Base-by-base conservation (phyloP, 2,797 vertebrate species). In the Melanotaenia maccullochi region DNA sequence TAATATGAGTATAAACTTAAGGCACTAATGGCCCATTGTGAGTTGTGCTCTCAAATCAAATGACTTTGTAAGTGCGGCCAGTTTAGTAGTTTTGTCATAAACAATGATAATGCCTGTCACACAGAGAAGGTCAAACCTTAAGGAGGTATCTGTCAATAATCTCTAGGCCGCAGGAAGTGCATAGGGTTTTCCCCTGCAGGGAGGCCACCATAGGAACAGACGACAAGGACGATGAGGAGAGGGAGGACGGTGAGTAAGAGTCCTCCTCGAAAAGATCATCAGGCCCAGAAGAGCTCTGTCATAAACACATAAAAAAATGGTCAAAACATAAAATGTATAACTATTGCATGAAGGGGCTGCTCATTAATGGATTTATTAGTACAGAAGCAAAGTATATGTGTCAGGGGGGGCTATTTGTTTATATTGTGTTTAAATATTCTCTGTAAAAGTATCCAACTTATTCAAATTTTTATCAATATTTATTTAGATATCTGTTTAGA, bases 91-190 rank as follows among this genome's bases (percentile, higher is more conserved):
- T 18, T 22, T 42, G 25, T 54, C 4, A 65, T 3, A 6, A 18
- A 25, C 20, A 57, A 32, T 20, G 54, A 42, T 11, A 1, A 0
- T 59, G 14, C 16, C 0, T 16, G 13, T 33, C 7, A 63, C 11
- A 20, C 9, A 4, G 4, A 0, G 11, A 22, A 0, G 25, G 6
- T 14, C 80, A 85, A 88, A 98, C 97, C 96, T 99, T 98, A 25
- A 99, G 96, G 47, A 99, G 95, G 88, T 98, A 98, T 81, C 97
- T 94, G 93, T 99, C 97, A 82, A 96, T 90, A 16, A 99, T 99
- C 72, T 97, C 96, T 92, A 93, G 92, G 65, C 97, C 96, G 69
- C 97, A 99, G 85, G 95, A 96, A 73, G 93, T 94, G 79, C 97
- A 99, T 69, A 96, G 66, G 28, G 92, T 92, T 61, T 94, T 96